Evolutionary conservation across 2,797 vertebrate species (phyloP), one percentile per base, ranked within the genome.

Genomic region (Neoniphon sammara): DNA sequence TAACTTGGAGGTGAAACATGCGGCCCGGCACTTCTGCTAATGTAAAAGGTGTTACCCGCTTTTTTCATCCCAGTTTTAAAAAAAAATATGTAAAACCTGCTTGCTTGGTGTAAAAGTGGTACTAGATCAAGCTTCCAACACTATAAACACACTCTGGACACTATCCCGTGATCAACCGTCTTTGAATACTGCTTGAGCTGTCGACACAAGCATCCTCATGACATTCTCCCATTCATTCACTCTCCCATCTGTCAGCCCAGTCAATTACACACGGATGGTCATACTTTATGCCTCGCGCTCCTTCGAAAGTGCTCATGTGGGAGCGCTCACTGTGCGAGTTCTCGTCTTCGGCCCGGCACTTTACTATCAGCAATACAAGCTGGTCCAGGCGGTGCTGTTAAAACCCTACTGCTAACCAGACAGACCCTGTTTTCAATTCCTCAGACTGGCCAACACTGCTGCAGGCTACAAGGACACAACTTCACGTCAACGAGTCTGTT

Each of bases 321-420:
- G 86, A 87, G 65, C 67, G 52, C 71, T 85, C 79, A 58, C 73
- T 70, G 63, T 78, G 75, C 62, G 69, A 71, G 81, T 80, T 78
- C 86, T 59, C 66, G 62, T 67, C 81, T 65, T 62, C 75, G 81
- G n/a, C 84, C 79, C 62, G 73, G 75, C 90, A 78, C 82, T 88
- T 86, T 85, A 89, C 84, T 70, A 77, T 75, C 87, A 91, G 84
- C 58, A 70, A 74, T 80, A 81, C 66, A 86, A 89, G 87, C 88
- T 89, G 85, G 80, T 73, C 46, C 15, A 21, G 1, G 11, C 49
- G 25, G 62, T 30, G n/a, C 42, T 57, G 73, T 75, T 77, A 56
- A 81, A 81, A 31, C 3, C 78, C 68, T 31, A 74, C 70, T 8
- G 4, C 58, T 25, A 21, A 50, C 39, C 67, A 53, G 9, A 12